Evolutionary conservation across 2,113 vertebrate species (phyloP).

Genomic region (Alligator sinensis): DNA sequence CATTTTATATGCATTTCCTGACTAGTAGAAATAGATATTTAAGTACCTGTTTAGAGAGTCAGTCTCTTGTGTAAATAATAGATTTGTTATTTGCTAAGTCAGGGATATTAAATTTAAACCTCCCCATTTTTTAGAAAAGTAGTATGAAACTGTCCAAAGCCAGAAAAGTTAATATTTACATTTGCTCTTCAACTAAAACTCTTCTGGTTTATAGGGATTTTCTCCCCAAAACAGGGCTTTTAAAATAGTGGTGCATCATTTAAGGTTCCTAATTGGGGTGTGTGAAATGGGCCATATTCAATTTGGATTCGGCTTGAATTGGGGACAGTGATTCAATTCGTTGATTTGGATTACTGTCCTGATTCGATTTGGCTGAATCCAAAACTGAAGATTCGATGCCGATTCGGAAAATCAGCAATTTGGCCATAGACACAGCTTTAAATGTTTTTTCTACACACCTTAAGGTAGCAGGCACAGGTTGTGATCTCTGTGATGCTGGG

Average conservation of each 20-base stretch:
- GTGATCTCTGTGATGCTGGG: too few species aligned
- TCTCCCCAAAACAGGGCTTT: not conserved
- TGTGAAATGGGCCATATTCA: too few species aligned
- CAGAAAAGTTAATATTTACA: not conserved
- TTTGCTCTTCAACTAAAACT: slow-evolving; percentile 32
- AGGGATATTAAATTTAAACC: slow-evolving; percentile 57
- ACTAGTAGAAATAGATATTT: slow-evolving; percentile 66
- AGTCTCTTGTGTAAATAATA: slow-evolving; percentile 66
- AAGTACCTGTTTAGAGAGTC: slow-evolving; percentile 60
- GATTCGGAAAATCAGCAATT: too few species aligned
- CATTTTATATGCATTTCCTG: slow-evolving; percentile 47
- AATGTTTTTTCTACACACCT: too few species aligned
- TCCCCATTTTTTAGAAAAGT: slow-evolving; percentile 49
- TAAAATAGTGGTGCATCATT: not conserved
- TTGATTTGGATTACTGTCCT: too few species aligned
- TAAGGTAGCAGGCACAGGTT: too few species aligned
- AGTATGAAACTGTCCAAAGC: slow-evolving; percentile 22
- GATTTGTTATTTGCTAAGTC: slow-evolving; percentile 62
- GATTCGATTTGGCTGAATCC: too few species aligned
- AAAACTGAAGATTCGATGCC: too few species aligned
- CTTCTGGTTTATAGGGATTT: slow-evolving; percentile 37
- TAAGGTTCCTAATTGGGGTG: too few species aligned
- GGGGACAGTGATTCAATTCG: too few species aligned
- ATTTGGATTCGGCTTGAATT: too few species aligned
- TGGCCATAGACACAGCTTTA: too few species aligned